phyloP scores from a whole-genome alignment of 2,113 vertebrate species.

The Crotalus tigris region DNA sequence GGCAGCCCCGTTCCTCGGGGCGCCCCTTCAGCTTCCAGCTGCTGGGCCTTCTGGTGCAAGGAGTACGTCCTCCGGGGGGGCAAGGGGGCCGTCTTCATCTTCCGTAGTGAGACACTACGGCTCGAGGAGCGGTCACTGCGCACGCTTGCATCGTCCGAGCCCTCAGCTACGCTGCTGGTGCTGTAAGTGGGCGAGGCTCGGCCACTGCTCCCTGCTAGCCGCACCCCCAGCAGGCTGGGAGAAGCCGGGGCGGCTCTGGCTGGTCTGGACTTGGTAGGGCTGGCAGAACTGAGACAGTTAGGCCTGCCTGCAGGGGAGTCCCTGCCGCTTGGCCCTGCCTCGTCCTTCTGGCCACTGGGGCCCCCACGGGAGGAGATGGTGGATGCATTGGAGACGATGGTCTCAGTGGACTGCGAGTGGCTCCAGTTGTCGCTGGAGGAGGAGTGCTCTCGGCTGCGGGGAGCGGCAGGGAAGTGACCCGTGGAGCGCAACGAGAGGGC shows the following conservation, averaged over 20 bases:
- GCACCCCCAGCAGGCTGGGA: slow-evolving; percentile 38
- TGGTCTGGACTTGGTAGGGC: slow-evolving; percentile 55
- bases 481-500: slow-evolving; percentile 73
- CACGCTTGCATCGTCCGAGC: slow-evolving; percentile 64
- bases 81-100: slow-evolving; percentile 82
- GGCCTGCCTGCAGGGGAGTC: not conserved
- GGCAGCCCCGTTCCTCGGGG: slow-evolving; percentile 72
- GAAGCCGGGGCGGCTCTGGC: accelerated
- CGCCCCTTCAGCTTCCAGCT: slow-evolving; percentile 46
- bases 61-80: slow-evolving; percentile 88
- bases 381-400: slow-evolving; percentile 84
- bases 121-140: slow-evolving; percentile 70
- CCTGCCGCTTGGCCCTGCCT: not conserved
- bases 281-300: slow-evolving; percentile 63
- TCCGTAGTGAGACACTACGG: slow-evolving; percentile 84
- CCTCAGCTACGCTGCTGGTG: slow-evolving; percentile 60
- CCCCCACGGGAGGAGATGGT: slow-evolving; percentile 82
- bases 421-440: slow-evolving; percentile 83
- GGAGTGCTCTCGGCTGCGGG: slow-evolving; percentile 67
- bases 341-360: slow-evolving; percentile 61
- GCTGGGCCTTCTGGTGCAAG: slow-evolving; percentile 68
- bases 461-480: slow-evolving; percentile 64
- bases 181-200: slow-evolving; percentile 50
- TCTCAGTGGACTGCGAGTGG: slow-evolving; percentile 88
- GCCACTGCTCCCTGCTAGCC: slow-evolving; percentile 6